A percentile compares a stretch with the other conserved stretches of the same genome.
Evolutionary conservation across 2,113 vertebrate species (phyloP).

Genomic region (Larimichthys crocea): DNA sequence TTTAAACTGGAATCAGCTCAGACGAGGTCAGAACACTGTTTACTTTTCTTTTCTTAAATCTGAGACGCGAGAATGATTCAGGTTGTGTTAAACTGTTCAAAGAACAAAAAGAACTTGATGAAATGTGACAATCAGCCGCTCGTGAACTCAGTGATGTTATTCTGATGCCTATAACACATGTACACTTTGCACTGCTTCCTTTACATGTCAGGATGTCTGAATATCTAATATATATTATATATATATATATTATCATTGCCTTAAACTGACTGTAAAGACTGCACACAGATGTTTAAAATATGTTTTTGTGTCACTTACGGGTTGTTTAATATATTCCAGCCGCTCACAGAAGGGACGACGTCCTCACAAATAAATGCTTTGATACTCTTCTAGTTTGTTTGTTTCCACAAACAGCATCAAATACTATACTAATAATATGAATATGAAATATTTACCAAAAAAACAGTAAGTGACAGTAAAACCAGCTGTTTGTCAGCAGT

Average conservation of each 20-base stretch:
- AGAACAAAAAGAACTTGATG: too few relatives aligned
- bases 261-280: constrained; percentile 50
- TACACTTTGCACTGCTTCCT: constrained; percentile 59
- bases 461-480: background rate
- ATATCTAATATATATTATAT: background rate
- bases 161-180: background rate
- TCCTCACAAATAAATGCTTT: constrained; percentile 48
- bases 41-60: too few relatives aligned
- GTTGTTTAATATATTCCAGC: constrained; percentile 32
- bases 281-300: constrained; percentile 41
- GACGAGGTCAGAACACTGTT: too few relatives aligned
- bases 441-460: background rate
- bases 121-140: background rate
- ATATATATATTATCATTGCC: background rate
- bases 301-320: constrained; percentile 7
- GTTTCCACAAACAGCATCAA: background rate
- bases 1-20: too few relatives aligned
- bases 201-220: constrained; percentile 38
- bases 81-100: too few relatives aligned
- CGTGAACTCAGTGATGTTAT: background rate
- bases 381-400: background rate
- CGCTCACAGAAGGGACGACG: background rate
- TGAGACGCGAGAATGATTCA: too few relatives aligned
- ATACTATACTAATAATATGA: too few relatives aligned
- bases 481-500: background rate